These are phyloP conservation scores for Rhyacophila evoluta DNA, from an alignment of 2,888 invertebrate species.

Conservation along the genomic window DNA sequence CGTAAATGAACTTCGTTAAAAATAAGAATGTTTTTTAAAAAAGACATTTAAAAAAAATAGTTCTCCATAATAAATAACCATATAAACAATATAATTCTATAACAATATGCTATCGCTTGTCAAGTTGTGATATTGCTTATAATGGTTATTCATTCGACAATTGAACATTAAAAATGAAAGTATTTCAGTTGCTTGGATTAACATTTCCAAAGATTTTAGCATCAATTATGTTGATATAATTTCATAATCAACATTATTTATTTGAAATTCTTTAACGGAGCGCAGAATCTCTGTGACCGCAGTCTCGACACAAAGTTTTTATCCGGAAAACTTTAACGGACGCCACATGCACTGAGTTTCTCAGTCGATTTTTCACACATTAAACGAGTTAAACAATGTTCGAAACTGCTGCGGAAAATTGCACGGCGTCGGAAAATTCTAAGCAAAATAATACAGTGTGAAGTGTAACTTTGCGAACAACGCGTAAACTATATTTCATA, in stretches of 20 bases:
- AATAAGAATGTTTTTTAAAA: too few species aligned
- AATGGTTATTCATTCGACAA: too few species aligned
- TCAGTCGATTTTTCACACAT: background rate
- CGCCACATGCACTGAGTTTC: background rate
- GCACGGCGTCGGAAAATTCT: background rate
- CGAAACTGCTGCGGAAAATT: background rate
- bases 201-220: too few species aligned
- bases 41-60: too few species aligned
- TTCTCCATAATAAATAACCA: too few species aligned
- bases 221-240: background rate
- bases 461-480: background rate
- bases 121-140: too few species aligned
- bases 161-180: too few species aligned
- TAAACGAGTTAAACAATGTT: slow-evolving; percentile 7
- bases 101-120: too few species aligned
- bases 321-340: background rate
- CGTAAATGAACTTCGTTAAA: too few species aligned
- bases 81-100: too few species aligned
- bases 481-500: background rate
- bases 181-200: too few species aligned
- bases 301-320: background rate
- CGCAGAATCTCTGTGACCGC: background rate
- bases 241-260: background rate
- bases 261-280: background rate
- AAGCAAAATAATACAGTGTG: background rate